phyloP scores from a whole-genome alignment of 92 coral and sea anemone species.

The Plumapathes pennacea region DNA sequence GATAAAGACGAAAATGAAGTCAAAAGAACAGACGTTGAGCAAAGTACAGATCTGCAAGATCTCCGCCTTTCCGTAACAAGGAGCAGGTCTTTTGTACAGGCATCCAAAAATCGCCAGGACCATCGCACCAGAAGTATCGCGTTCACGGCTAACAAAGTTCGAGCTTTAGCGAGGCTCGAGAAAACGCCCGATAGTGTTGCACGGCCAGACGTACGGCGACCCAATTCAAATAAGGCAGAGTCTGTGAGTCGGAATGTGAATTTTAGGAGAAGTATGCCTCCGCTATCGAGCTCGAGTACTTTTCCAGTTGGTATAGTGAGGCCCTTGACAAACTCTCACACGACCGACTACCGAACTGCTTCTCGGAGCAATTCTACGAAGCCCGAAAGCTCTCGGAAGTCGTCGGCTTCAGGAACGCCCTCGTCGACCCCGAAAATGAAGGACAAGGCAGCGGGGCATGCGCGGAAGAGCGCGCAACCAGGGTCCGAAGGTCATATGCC shows the following conservation, averaged over 20 bases:
- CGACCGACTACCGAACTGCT: slow-evolving; percentile 11
- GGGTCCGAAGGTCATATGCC: no score
- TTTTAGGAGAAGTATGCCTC: no score
- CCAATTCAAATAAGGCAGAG: no score
- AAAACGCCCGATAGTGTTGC: no score
- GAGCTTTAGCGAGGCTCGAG: no score
- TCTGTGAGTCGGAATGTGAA: no score
- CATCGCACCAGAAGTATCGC: slow-evolving; percentile 67
- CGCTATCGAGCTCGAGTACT: slow-evolving; percentile 25
- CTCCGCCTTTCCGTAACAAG: slow-evolving; percentile 29
- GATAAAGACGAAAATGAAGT: slow-evolving; percentile 5
- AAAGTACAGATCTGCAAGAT: background rate
- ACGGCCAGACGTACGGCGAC: no score
- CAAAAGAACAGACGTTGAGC: background rate
- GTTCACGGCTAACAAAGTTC: slow-evolving; percentile 45
- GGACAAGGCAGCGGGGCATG: background rate
- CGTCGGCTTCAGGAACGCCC: slow-evolving; percentile 15
- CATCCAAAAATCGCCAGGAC: slow-evolving; percentile 47
- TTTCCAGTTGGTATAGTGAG: slow-evolving; percentile 63
- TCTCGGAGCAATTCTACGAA: slow-evolving; percentile 22
- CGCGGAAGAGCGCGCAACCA: slow-evolving; percentile 2
- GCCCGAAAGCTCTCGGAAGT: slow-evolving; percentile 7
- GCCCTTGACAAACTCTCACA: slow-evolving; percentile 36
- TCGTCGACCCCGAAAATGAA: slow-evolving; percentile 7
- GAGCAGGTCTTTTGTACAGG: slow-evolving; percentile 61